Evolutionary conservation across 1,140 invertebrate genomes (phyloP), one percentile per base, ranked within the genome.

Genomic region (Diabrotica virgifera): DNA sequence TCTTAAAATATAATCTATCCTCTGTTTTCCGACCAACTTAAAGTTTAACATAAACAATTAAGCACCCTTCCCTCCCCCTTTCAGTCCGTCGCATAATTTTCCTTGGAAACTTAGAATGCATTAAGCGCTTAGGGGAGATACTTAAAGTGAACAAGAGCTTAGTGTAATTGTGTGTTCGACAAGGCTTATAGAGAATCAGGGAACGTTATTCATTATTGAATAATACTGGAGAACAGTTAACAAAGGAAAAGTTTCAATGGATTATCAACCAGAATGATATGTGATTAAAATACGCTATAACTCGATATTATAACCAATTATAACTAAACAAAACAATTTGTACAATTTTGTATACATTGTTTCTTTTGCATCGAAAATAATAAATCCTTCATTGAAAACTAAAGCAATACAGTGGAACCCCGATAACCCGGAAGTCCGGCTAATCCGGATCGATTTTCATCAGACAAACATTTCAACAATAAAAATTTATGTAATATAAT

Each of bases 141-240:
- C 8, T n/a, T 46, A 46, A 46, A 46, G 40, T 46, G 40, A 46
- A 46, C 40, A 46, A 46, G 40, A 46, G 40, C 40, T 46, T 46
- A 46, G 40, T 46, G 40, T 46, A 46, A 46, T 46, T 46, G 40
- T 46, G 40, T 46, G 40, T 46, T 46, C 40, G 40, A 46, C 40
- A 46, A 46, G 40, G 40, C 40, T 46, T 46, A 46, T n/a, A 46
- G 8, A 46, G 40, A 46, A 46, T 46, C 8, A 46, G 24, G 40
- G 40, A 46, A 46, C n/a, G 40, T 46, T 46, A 46, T 46, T 10
- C n/a, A 46, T 46, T 46, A 46, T 46, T 46, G 40, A 46, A 46
- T 46, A 5, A 8, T 46, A n/a, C n/a, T n/a, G 40, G 40, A 10
- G 40, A 46, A n/a, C 40, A 10, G 8, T 46, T 46, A 46, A 46